phyloP scores from a whole-genome alignment of 2,888 invertebrate genomes.

The Acrobasis repandana region DNA sequence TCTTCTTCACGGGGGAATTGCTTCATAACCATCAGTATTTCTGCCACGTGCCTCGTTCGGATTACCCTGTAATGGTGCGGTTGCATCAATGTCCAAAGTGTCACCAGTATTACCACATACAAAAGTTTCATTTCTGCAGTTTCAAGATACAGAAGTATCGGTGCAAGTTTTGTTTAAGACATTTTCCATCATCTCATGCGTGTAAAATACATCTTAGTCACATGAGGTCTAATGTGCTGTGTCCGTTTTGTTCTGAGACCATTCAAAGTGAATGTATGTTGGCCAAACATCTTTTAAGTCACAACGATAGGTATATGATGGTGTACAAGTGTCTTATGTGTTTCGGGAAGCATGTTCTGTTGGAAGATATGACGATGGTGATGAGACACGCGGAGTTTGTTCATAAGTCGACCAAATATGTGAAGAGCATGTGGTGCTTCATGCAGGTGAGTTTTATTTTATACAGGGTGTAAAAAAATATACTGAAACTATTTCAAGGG shows the following conservation, averaged over 20 bases:
- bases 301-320: constrained; percentile 6
- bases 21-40: neutral
- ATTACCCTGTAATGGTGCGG: neutral
- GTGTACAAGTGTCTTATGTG: constrained; percentile 11
- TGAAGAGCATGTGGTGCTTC: neutral
- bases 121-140: neutral
- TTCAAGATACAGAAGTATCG: neutral
- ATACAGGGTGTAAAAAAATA: no score
- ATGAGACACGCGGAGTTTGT: neutral
- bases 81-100: neutral
- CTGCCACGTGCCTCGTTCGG: constrained; percentile 3
- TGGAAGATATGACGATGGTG: neutral
- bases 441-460: neutral
- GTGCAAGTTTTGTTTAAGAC: constrained; percentile 2
- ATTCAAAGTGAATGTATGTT: neutral
- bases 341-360: neutral
- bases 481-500: no score
- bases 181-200: neutral
- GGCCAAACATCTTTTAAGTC: neutral
- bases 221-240: neutral
- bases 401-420: neutral
- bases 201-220: neutral
- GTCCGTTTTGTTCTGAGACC: neutral
- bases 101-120: neutral
- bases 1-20: neutral